Conservation (phyloP, 2,113 vertebrate genomes). For the Peromyscus polionotus region DNA sequence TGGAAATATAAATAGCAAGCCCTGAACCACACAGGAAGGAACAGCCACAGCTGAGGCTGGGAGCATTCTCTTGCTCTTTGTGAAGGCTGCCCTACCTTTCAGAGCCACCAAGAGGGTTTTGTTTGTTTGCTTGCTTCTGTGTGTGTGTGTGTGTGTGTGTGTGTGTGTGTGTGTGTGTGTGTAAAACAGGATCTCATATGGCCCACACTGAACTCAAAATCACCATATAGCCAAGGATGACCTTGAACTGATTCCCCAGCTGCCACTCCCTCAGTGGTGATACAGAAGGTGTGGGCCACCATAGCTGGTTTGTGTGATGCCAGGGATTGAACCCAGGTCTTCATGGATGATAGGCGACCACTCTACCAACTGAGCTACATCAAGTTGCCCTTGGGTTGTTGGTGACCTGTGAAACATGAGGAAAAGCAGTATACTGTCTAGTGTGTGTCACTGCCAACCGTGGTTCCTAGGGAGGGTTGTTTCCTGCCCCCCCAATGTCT, state of each 20-base stretch:
- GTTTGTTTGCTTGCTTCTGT: background rate
- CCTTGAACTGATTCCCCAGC: background rate
- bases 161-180: background rate
- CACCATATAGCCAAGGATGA: background rate
- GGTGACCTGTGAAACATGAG: too few relatives aligned
- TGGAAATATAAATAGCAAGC: background rate
- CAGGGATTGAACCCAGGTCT: background rate
- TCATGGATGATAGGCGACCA: too few relatives aligned
- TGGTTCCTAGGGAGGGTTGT: background rate
- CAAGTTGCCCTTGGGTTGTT: too few relatives aligned
- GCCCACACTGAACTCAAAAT: background rate
- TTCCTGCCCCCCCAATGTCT: background rate
- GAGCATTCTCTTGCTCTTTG: too few relatives aligned
- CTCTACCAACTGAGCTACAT: background rate
- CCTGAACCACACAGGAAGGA: background rate
- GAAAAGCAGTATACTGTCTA: rapidly evolving
- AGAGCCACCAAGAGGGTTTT: background rate
- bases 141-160: background rate
- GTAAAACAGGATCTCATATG: background rate
- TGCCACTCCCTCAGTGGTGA: background rate
- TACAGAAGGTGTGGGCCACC: background rate
- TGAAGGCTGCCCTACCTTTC: background rate
- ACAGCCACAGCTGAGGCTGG: background rate
- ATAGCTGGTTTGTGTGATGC: background rate
- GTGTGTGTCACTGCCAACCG: rapidly evolving